These are phyloP conservation scores for Bergia sp. DNA, from an alignment of 92 coral and sea anemone species.

Conservation along the genomic window DNA sequence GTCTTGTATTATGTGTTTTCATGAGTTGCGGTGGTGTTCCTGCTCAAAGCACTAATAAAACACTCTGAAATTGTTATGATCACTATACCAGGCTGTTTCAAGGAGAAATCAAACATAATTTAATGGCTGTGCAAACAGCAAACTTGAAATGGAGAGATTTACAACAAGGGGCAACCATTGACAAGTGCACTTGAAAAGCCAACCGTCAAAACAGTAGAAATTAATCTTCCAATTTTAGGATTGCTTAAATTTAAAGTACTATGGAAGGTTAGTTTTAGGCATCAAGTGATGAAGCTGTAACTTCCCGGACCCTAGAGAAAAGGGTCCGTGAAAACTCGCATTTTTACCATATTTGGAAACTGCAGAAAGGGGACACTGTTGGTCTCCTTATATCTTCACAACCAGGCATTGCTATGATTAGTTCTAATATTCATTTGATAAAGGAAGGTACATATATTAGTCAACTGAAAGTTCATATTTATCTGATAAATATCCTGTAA, in stretches of 20 bases:
- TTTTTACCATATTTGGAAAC: conserved; percentile 35
- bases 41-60: neutral
- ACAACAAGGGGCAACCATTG: neutral
- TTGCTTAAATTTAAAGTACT: conserved; percentile 23
- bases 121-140: conserved; percentile 7
- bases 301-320: conserved; percentile 37
- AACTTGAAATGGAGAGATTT: conserved; percentile 10
- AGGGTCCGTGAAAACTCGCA: conserved; percentile 8
- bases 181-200: neutral
- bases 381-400: conserved; percentile 22
- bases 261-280: conserved; percentile 13
- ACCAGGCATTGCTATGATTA: conserved; percentile 13
- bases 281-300: conserved; percentile 12
- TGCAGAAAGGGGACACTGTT: neutral
- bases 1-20: neutral
- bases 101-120: neutral
- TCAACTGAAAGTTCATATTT: neutral
- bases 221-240: conserved; percentile 25
- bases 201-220: neutral
- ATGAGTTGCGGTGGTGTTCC: conserved; percentile 1
- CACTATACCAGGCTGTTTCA: neutral
- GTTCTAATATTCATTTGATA: neutral
- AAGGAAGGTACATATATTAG: neutral
- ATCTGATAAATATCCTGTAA: neutral
- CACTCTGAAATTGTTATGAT: no score